These are phyloP conservation scores for Rhodinocichla rosea DNA, from an alignment of 2,113 vertebrate species.

Conservation along the genomic window DNA sequence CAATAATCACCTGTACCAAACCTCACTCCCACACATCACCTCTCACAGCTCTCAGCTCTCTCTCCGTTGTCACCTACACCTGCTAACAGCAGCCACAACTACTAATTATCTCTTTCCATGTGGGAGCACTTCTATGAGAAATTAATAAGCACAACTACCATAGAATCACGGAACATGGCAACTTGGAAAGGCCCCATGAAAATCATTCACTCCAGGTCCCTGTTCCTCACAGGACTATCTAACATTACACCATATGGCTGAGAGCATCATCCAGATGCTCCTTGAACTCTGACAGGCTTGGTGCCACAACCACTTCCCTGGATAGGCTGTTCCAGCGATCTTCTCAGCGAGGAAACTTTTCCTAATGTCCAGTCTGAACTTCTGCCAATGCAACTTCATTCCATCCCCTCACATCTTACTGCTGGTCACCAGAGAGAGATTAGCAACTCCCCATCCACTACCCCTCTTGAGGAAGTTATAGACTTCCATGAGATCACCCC, in stretches of 20 bases:
- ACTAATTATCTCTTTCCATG: fast-evolving
- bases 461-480: not conserved
- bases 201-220: not conserved
- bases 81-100: not conserved
- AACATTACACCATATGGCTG: not conserved
- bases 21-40: not conserved
- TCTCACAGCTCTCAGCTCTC: not conserved
- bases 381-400: not conserved
- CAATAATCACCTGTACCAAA: fast-evolving
- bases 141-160: not conserved
- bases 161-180: fast-evolving
- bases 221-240: not conserved
- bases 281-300: not conserved
- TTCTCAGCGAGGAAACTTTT: not conserved
- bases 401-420: not conserved
- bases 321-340: not conserved
- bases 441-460: not conserved
- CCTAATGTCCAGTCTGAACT: not conserved
- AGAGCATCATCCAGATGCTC: not conserved
- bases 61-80: not conserved
- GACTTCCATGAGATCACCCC: not conserved
- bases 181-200: not conserved
- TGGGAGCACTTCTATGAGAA: not conserved
- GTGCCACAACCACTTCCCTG: not conserved
- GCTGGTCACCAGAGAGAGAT: not conserved